A percentile compares a stretch with the other conserved stretches of the same genome.
Evolutionary conservation across 1,140 invertebrate species (phyloP).

Genomic region (Trypoxylus dichotomus): DNA sequence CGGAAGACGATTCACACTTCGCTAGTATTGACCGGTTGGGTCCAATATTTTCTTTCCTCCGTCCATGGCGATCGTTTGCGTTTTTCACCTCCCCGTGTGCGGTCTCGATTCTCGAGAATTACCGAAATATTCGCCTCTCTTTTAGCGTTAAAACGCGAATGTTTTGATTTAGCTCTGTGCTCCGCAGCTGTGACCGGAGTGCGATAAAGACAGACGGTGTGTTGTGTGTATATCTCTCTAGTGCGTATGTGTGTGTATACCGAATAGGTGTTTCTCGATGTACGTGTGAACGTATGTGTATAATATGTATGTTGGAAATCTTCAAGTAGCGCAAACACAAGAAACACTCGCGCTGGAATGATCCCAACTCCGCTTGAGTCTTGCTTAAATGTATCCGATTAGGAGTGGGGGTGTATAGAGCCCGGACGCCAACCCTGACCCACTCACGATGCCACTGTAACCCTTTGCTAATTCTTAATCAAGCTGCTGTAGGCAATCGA

Average conservation of each 20-base stretch:
- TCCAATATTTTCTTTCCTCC: slow-evolving; percentile 49
- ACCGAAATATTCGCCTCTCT: slow-evolving; percentile 1
- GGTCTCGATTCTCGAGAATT: slow-evolving; percentile 12
- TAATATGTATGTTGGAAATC: slow-evolving; percentile 7
- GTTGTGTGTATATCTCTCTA: slow-evolving; percentile 1
- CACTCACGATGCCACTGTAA: slow-evolving; percentile 52
- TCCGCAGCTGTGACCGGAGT: not conserved
- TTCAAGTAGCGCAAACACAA: slow-evolving; percentile 23
- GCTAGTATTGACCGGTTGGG: slow-evolving; percentile 51
- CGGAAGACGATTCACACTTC: slow-evolving; percentile 27
- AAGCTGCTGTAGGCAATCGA: not conserved
- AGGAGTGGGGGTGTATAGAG: slow-evolving; percentile 43
- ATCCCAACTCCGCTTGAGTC: slow-evolving; percentile 36
- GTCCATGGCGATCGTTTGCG: slow-evolving; percentile 42
- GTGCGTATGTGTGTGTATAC: not conserved
- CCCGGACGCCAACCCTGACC: slow-evolving; percentile 52
- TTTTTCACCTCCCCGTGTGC: not conserved
- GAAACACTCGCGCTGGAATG: slow-evolving; percentile 39
- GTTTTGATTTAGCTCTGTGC: slow-evolving; percentile 1
- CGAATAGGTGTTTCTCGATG: not conserved
- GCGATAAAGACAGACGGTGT: slow-evolving; percentile 5
- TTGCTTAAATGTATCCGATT: slow-evolving; percentile 45
- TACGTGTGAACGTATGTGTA: not conserved
- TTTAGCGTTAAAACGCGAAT: slow-evolving; percentile 4
- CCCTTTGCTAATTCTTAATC: slow-evolving; percentile 38